Evolutionary conservation across 2,797 vertebrate species (phyloP), one percentile per base, ranked within the genome.

Genomic region (Coluber constrictor): DNA sequence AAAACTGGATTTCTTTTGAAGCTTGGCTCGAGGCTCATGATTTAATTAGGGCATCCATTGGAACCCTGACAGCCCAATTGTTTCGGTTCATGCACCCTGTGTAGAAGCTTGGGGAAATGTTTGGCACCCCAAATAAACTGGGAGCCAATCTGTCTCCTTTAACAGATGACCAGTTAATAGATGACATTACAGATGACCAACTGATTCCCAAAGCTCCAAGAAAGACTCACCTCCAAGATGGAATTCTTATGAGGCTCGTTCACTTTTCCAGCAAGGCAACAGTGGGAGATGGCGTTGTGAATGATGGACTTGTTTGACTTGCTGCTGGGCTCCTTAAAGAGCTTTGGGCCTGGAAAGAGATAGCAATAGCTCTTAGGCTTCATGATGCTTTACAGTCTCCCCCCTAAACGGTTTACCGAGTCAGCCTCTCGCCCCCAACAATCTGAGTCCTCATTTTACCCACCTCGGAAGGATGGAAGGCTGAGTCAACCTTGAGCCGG

Each of bases 301-400:
- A 99, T 99, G 94, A 99, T 99, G 0, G 98, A 98, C 92, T 99
- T 99, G 97, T 99, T 99, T 2, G 99, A 99, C 95, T 99, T 99
- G 96, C 99, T 98, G 61, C 99, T 99, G 89, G 99, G 99, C 89
- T 99, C 99, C 97, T 99, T 99, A 94, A 99, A 99, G 63, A 99
- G 98, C 97, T 99, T 99, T 51, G 99, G 99, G 95, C 99, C 99
- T 99, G 63, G 7, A 3, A 4, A 91, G 87, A 20, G 55, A 59
- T 55, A 93, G 61, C 27, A 13, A 63, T 0, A 63, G 10, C 61
- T 4, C 10, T 29, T 1, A 63, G 27, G 13, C 11, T 29, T 63
- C 61, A 29, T 11, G 4, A 27, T 4, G 25, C 25, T 63, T 29
- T 63, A 4, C 27, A 11, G 60, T 37, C 10, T 25, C 7, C 4